These are phyloP conservation scores for Cygnus olor DNA, from an alignment of 2,797 vertebrate species.

Conservation along the genomic window DNA sequence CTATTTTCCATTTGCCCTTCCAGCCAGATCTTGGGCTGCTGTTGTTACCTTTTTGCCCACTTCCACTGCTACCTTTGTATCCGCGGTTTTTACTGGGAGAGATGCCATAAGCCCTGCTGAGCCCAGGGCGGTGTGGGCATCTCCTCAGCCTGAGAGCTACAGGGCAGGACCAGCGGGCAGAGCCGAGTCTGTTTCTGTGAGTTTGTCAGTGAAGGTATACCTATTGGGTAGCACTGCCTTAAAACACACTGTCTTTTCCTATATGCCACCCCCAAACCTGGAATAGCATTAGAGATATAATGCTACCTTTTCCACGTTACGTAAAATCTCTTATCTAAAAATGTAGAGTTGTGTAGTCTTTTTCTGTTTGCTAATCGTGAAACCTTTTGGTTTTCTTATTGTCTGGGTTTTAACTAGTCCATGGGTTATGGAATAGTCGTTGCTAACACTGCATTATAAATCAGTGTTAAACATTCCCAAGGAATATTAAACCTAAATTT, in stretches of 20 bases:
- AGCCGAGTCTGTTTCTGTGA: not conserved
- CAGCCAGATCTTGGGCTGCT: not conserved
- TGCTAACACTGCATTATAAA: not conserved
- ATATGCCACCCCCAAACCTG: not conserved
- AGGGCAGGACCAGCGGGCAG: not conserved
- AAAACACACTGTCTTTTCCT: not conserved
- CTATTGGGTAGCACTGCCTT: not conserved
- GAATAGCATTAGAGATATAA: not conserved
- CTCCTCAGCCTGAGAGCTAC: not conserved
- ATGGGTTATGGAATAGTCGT: not conserved
- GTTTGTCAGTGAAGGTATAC: not conserved
- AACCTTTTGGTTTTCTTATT: not conserved
- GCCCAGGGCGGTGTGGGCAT: not conserved
- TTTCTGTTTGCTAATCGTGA: not conserved
- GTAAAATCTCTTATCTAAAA: not conserved
- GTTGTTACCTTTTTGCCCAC: not conserved
- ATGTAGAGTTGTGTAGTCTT: not conserved
- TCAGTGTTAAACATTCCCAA: not conserved
- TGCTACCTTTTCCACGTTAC: not conserved
- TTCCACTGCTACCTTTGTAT: not conserved
- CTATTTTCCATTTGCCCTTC: not conserved
- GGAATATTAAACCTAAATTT: not conserved
- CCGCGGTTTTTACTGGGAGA: not conserved
- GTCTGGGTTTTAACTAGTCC: not conserved
- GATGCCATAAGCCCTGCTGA: not conserved